These are phyloP conservation scores for Lagenorhynchus albirostris DNA, from an alignment of 2,113 vertebrate species.

Conservation along the genomic window DNA sequence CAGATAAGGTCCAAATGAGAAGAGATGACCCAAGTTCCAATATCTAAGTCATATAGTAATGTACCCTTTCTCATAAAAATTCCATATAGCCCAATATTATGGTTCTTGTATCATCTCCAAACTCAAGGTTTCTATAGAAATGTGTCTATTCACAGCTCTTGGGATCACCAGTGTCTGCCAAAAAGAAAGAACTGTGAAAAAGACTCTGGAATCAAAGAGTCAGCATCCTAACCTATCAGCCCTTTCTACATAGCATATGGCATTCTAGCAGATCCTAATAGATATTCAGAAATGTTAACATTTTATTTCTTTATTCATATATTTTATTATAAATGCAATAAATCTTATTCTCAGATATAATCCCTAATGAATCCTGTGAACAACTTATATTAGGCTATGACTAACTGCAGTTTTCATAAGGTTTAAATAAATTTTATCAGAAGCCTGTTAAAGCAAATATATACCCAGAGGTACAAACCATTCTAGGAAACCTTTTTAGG, in stretches of 20 bases:
- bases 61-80: not conserved
- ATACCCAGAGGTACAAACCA: not conserved
- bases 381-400: not conserved
- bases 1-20: not conserved
- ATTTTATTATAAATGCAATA: constrained; percentile 20
- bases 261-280: not conserved
- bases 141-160: not conserved
- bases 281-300: not conserved
- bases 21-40: not conserved
- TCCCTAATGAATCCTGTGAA: not conserved
- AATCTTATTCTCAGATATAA: not conserved
- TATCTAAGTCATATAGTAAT: not conserved
- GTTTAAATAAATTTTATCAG: constrained; percentile 22
- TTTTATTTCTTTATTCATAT: not conserved
- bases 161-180: not conserved
- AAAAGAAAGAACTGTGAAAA: not conserved
- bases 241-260: not conserved
- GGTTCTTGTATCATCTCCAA: not conserved
- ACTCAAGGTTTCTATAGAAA: not conserved
- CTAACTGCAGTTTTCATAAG: constrained; percentile 25
- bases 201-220: not conserved
- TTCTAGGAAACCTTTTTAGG: constrained; percentile 2
- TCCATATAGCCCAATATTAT: not conserved
- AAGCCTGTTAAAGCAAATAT: not conserved
- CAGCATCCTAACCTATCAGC: not conserved